These are phyloP conservation scores for Xenentodon cancila DNA, from an alignment of 2,797 vertebrate species.

Conservation along the genomic window DNA sequence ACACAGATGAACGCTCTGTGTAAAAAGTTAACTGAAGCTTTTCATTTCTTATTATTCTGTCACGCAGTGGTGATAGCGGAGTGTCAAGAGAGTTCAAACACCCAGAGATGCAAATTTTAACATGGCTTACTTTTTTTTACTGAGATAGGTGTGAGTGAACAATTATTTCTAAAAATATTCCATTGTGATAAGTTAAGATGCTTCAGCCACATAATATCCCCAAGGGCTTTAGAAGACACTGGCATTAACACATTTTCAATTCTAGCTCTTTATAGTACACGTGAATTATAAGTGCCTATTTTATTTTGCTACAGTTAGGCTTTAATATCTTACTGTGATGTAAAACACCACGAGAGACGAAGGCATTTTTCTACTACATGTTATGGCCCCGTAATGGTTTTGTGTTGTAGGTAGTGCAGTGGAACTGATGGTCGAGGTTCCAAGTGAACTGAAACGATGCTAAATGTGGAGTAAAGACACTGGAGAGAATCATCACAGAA, in stretches of 20 bases:
- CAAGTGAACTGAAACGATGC: too few species aligned
- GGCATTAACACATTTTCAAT: background rate
- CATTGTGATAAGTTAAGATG: background rate
- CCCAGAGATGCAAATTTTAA: background rate
- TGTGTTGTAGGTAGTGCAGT: too few species aligned
- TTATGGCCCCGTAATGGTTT: too few species aligned
- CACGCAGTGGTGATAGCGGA: background rate
- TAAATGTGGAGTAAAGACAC: too few species aligned
- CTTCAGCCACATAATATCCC: background rate
- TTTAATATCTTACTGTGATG: background rate
- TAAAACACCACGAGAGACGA: background rate
- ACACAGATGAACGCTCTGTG: background rate
- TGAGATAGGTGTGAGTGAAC: background rate
- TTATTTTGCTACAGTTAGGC: background rate
- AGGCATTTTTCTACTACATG: too few species aligned
- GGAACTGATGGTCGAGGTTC: too few species aligned
- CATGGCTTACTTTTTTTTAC: background rate
- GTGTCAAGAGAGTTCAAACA: background rate
- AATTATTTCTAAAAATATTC: background rate
- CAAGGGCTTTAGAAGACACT: background rate
- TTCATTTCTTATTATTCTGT: background rate
- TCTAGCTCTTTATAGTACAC: background rate
- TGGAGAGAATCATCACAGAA: too few species aligned
- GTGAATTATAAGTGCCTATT: conserved; percentile 4
- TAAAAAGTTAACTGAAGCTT: background rate